A percentile compares a stretch with the other conserved stretches of the same genome.
Evolutionary conservation across 2,888 invertebrate species (phyloP).

Genomic region (Dasypogon diadema): DNA sequence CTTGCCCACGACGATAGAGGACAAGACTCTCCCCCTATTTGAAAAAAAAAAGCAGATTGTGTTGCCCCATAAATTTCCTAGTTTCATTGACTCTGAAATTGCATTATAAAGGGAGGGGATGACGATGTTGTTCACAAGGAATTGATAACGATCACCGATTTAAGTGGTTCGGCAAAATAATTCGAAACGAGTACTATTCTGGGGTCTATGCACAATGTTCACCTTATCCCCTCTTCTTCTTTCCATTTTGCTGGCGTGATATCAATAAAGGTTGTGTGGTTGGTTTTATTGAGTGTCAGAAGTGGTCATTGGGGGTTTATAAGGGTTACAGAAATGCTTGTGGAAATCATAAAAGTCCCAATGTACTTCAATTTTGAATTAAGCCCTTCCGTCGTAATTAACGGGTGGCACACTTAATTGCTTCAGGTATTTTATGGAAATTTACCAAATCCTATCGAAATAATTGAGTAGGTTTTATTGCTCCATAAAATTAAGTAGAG

Average conservation of each 20-base stretch:
- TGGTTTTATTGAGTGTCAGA: constrained; percentile 35
- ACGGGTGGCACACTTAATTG: background rate
- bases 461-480: background rate
- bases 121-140: background rate
- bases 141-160: constrained; percentile 4
- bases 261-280: constrained; percentile 39
- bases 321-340: background rate
- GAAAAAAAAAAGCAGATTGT: background rate
- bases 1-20: background rate
- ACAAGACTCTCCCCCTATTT: background rate
- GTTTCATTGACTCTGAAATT: background rate
- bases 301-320: constrained; percentile 21
- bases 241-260: too few relatives aligned
- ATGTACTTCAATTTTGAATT: background rate
- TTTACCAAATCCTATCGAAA: background rate
- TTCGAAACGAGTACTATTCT: background rate
- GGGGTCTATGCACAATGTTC: background rate
- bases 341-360: constrained; percentile 24
- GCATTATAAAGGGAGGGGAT: background rate
- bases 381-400: background rate
- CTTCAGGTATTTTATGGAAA: background rate
- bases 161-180: background rate
- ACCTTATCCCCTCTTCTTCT: too few relatives aligned
- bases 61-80: background rate
- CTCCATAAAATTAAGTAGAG: background rate